These are phyloP conservation scores for Cotesia chilonis DNA, from an alignment of 1,140 invertebrate species.

Conservation along the genomic window DNA sequence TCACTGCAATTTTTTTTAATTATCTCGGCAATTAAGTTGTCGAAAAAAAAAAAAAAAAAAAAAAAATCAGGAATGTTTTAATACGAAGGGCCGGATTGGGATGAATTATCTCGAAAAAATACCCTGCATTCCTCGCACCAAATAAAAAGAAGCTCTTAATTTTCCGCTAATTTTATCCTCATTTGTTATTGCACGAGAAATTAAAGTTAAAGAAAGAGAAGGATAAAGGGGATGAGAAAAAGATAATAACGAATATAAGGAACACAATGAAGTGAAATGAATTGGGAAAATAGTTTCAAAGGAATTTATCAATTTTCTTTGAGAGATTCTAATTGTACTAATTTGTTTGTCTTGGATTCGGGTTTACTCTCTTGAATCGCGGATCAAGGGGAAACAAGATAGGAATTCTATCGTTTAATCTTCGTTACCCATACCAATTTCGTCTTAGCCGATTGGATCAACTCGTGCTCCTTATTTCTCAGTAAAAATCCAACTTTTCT, in stretches of 20 bases:
- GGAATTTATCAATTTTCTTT: constrained; percentile 68
- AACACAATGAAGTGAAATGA: constrained; percentile 56
- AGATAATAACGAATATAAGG: neutral
- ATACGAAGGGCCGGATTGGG: neutral
- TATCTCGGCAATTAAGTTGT: no score
- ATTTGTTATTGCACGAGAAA: constrained; percentile 46
- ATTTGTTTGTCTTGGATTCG: constrained; percentile 62
- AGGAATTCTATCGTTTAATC: constrained; percentile 66
- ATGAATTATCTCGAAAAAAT: constrained; percentile 14
- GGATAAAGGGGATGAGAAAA: constrained; percentile 16
- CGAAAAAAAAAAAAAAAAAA: no score
- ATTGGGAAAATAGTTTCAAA: constrained; percentile 65
- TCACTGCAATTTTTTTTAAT: no score
- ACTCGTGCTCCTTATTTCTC: neutral
- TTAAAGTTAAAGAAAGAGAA: constrained; percentile 15
- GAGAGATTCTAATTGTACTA: constrained; percentile 67
- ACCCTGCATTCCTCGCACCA: constrained; percentile 21
- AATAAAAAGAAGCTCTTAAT: constrained; percentile 58
- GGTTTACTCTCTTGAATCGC: constrained; percentile 36
- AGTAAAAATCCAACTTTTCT: neutral
- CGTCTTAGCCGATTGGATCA: neutral
- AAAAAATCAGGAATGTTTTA: no score
- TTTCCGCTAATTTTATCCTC: constrained; percentile 50
- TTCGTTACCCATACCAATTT: constrained; percentile 41
- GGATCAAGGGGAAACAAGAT: constrained; percentile 35